A percentile compares a stretch with the other conserved stretches of the same genome.
Conservation (phyloP, 2,797 vertebrate species). For the Rousettus madagascariensis region DNA sequence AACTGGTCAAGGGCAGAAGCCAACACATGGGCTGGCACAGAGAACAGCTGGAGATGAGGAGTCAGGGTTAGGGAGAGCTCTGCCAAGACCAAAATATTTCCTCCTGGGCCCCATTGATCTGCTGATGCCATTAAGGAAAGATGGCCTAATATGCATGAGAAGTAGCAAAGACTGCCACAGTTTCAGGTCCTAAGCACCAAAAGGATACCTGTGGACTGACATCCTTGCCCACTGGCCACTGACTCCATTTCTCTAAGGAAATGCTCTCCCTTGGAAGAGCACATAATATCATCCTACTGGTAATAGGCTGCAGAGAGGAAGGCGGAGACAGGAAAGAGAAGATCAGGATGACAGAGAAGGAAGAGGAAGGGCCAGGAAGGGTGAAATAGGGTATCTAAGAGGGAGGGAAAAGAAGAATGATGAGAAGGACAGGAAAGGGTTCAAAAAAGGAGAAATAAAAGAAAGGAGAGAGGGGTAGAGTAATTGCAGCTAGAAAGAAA, state of each 20-base stretch:
- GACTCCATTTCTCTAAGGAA: conserved; percentile 6
- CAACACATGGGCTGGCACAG: neutral
- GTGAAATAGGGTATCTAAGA: neutral
- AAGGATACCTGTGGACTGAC: neutral
- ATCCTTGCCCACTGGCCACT: neutral
- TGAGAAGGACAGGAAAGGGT: neutral
- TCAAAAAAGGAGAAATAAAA: neutral
- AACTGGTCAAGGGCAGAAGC: neutral
- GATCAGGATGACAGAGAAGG: neutral
- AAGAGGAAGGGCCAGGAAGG: neutral
- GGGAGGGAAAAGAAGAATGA: neutral
- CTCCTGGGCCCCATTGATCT: neutral
- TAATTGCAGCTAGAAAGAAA: neutral
- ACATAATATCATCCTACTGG: neutral
- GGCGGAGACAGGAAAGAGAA: neutral
- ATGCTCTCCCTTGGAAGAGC: neutral
- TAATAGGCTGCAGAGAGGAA: conserved; percentile 2
- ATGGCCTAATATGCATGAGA: neutral
- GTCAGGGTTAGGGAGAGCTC: neutral
- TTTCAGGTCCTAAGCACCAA: neutral
- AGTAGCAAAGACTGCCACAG: neutral
- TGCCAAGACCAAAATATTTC: neutral
- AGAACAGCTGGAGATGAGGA: neutral
- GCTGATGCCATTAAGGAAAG: neutral
- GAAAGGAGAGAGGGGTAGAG: neutral